Evolutionary conservation across 1,140 invertebrate genomes (phyloP), one percentile per base, ranked within the genome.

Genomic region (Conus ventricosus): DNA sequence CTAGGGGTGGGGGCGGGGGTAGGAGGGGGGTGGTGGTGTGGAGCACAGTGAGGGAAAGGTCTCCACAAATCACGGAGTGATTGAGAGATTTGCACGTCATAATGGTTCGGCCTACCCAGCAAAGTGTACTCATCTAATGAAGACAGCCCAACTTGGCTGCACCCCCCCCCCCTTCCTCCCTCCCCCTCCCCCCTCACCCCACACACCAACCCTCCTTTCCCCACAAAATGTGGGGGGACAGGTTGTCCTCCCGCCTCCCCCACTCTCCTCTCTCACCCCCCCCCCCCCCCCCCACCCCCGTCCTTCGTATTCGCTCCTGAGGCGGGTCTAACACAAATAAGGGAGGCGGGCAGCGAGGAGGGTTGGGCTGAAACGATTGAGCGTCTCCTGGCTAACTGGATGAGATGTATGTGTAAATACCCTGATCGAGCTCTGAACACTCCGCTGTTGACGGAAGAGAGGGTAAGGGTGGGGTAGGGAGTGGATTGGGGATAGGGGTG

Each of bases 11-110:
- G 1, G 57, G 4, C 8, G 57, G 57, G 15, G 57, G 57, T 8
- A 83, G 53, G 81, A 55, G 81, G 53, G 81, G 53, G 0, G 11
- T n/a, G n/a, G n/a, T n/a, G 20, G 78, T 1, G 57, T 60, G 57
- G 39, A 60, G 15, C 5, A 60, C 57, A 60, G 57, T 15, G 8
- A 1, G 15, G 57, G 57, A 60, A 83, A 1, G 76, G 23, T 78
- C 23, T 25, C 25, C 25, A 51, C 55, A 83, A 83, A 83, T 55
- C 81, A 83, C 0, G 51, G 13, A 17, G 39, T 55, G 81, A 83
- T 83, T 83, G 81, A 83, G 81, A 7, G 81, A 83, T 83, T 83
- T 83, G 53, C n/a, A 53, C 81, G 81, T 83, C 81, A 83, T 83
- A 83, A 83, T 57, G 51, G 13, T 20, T 6, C 51, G 0, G 17